A percentile compares a stretch with the other conserved stretches of the same genome.
phyloP scores from a whole-genome alignment of 2,888 invertebrate species.

The Eurytoma californica region DNA sequence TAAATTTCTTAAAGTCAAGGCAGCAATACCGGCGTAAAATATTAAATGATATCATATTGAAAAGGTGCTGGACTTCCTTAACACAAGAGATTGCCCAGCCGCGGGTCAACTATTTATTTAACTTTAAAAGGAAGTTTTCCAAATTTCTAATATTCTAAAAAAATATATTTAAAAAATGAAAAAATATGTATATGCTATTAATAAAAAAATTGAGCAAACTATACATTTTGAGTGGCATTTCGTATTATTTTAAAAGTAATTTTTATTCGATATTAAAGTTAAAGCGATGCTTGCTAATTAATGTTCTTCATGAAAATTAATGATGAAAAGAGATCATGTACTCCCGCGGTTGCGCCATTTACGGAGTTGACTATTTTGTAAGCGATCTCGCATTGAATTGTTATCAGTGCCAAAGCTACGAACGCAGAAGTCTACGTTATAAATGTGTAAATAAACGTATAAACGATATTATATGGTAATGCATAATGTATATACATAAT shows the following conservation, averaged over 20 bases:
- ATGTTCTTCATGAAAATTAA: slow-evolving; percentile 10
- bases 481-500: slow-evolving; percentile 55
- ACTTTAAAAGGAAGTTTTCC: too few species aligned
- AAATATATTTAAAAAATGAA: neutral
- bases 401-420: slow-evolving; percentile 62
- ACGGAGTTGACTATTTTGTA: slow-evolving; percentile 53
- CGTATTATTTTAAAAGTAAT: too few species aligned
- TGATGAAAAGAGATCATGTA: neutral
- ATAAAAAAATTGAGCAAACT: too few species aligned
- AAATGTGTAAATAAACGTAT: slow-evolving; percentile 68
- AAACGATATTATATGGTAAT: slow-evolving; percentile 45
- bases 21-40: neutral
- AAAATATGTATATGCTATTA: too few species aligned
- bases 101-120: slow-evolving; percentile 29
- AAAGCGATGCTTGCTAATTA: slow-evolving; percentile 24
- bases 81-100: slow-evolving; percentile 28
- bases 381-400: slow-evolving; percentile 54
- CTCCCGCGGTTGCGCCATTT: slow-evolving; percentile 30
- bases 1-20: too few species aligned
- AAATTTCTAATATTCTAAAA: neutral
- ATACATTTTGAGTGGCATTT: too few species aligned
- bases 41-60: neutral
- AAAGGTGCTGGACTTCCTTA: slow-evolving; percentile 33
- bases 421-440: slow-evolving; percentile 61
- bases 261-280: neutral